phyloP scores from a whole-genome alignment of 2,888 invertebrate species.

The Acanthosepion pharaonis region DNA sequence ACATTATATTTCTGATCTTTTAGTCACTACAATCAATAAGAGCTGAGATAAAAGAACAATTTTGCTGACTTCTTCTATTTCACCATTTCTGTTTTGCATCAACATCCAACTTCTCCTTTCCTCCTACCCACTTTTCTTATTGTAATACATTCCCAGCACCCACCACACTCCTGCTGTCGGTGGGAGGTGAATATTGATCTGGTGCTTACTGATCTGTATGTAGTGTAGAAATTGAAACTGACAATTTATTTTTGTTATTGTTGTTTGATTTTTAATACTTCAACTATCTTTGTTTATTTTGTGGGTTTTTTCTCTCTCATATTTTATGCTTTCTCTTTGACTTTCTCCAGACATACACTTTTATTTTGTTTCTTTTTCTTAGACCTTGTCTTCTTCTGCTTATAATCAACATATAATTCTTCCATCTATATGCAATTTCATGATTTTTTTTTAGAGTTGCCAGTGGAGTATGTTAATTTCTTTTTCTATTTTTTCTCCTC shows the following conservation, averaged over 20 bases:
- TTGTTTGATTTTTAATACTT: background rate
- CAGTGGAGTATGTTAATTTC: background rate
- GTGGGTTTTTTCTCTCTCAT: background rate
- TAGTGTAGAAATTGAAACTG: background rate
- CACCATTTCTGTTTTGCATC: background rate
- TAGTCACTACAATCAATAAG: background rate
- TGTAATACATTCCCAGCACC: background rate
- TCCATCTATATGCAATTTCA: background rate
- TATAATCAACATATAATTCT: background rate
- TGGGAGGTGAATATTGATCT: background rate
- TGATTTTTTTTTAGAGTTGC: background rate
- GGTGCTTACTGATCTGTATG: background rate
- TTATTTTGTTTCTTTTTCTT: background rate
- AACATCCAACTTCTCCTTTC: background rate
- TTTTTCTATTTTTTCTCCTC: background rate
- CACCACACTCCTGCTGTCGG: background rate
- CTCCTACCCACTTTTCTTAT: background rate
- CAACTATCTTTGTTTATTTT: background rate
- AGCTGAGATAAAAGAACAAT: background rate
- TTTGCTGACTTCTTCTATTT: background rate
- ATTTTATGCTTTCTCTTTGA: background rate
- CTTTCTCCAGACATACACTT: background rate
- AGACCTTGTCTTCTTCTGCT: background rate
- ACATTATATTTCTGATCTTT: background rate
- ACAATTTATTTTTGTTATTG: background rate